Evolutionary conservation across 2,797 vertebrate genomes (phyloP).

Genomic region (Rhinophrynus dorsalis): DNA sequence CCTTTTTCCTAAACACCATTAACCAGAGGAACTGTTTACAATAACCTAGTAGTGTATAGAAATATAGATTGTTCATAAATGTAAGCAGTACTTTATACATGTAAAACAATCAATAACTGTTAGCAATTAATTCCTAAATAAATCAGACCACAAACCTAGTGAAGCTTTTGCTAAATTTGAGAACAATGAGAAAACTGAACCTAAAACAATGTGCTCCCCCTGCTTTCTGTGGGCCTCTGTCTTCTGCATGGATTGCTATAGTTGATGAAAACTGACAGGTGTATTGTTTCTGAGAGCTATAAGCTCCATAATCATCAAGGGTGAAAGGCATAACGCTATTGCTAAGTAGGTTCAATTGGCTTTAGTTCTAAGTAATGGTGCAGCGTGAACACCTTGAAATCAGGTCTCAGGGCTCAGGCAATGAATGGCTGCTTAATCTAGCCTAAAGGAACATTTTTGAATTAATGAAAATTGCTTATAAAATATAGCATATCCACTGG

Average conservation of each 20-base stretch:
- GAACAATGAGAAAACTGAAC: slow-evolving; percentile 80
- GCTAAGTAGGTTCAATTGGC: slow-evolving; percentile 97
- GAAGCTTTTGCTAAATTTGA: slow-evolving; percentile 79
- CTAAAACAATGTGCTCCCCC: slow-evolving; percentile 83
- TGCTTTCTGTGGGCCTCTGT: slow-evolving; percentile 78
- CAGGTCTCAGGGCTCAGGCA: slow-evolving; percentile 80
- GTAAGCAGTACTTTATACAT: too few species aligned
- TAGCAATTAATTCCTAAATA: slow-evolving; percentile 80
- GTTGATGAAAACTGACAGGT: slow-evolving; percentile 95
- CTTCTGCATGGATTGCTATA: slow-evolving; percentile 92
- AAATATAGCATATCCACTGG: slow-evolving; percentile 97
- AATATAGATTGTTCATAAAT: too few species aligned
- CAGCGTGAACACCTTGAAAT: slow-evolving; percentile 89
- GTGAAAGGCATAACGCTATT: slow-evolving; percentile 89
- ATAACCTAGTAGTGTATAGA: too few species aligned
- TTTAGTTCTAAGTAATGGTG: slow-evolving; percentile 96
- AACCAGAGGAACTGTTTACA: too few species aligned
- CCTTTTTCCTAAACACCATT: too few species aligned
- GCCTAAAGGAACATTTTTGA: slow-evolving; percentile 92
- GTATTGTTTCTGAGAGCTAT: slow-evolving; percentile 96
- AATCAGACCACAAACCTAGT: slow-evolving; percentile 69
- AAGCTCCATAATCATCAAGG: slow-evolving; percentile 92
- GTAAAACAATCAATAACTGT: slow-evolving; percentile 71
- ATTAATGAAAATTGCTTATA: slow-evolving; percentile 98
- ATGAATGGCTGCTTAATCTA: slow-evolving; percentile 93